A percentile compares a stretch with the other conserved stretches of the same genome.
Evolutionary conservation across 2,888 invertebrate genomes (phyloP).

Genomic region (Rotaria magnacalcarata): DNA sequence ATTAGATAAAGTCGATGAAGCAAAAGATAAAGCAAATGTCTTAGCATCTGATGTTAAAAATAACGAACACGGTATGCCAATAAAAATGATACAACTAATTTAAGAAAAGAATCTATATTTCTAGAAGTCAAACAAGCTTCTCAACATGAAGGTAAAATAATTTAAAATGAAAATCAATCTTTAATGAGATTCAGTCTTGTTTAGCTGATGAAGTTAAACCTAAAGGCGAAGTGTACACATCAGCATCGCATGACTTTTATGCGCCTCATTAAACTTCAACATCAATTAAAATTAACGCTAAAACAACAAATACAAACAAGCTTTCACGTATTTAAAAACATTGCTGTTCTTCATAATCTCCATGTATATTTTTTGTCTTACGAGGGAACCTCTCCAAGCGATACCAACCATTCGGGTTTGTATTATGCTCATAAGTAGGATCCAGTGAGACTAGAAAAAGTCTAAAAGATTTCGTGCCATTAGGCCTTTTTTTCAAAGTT

Average conservation of each 20-base stretch:
- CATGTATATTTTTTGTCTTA: neutral
- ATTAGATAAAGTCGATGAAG: slow-evolving; percentile 1
- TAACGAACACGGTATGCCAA: neutral
- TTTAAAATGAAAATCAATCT: neutral
- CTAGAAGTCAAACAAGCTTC: neutral
- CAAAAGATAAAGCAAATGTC: neutral
- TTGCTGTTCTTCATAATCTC: neutral
- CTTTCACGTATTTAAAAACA: neutral
- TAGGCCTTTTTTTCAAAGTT: no score
- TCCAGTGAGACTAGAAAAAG: no score
- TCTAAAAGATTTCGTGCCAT: no score
- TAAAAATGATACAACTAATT: no score
- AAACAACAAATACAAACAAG: neutral
- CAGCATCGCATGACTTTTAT: neutral
- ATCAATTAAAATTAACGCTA: neutral
- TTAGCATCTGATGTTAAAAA: neutral
- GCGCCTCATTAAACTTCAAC: neutral
- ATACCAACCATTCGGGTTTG: neutral
- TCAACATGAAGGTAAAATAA: neutral
- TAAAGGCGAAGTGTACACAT: no score
- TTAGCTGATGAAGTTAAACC: neutral
- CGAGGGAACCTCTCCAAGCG: neutral
- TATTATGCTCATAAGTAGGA: neutral
- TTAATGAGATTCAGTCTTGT: neutral
- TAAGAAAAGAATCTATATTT: no score